These are phyloP conservation scores for Caerostris darwini DNA, from an alignment of 1,140 invertebrate species.

Conservation along the genomic window DNA sequence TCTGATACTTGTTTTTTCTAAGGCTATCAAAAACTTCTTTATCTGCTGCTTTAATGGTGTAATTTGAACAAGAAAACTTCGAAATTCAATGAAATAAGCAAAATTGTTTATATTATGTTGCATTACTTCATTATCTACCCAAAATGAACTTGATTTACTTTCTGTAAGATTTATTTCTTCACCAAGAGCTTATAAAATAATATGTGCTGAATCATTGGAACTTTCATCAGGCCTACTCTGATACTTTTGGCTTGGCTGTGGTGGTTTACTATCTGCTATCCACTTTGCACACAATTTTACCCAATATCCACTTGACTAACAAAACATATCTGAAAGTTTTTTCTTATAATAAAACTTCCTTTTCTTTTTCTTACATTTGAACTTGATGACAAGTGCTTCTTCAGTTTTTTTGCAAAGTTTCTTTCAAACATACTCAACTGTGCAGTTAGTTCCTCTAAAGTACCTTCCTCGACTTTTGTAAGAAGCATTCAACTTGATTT, in stretches of 20 bases:
- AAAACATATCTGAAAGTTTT: constrained; percentile 5
- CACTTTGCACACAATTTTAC: constrained; percentile 55
- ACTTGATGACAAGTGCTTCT: background rate
- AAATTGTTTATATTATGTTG: constrained; percentile 42
- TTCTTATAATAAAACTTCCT: background rate
- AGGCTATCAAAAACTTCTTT: constrained; percentile 18
- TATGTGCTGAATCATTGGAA: background rate
- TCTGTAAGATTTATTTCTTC: constrained; percentile 7
- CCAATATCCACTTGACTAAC: background rate
- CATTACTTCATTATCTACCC: constrained; percentile 31
- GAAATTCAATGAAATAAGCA: constrained; percentile 39
- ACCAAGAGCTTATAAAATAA: background rate
- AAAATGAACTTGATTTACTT: background rate
- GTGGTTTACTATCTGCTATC: constrained; percentile 51
- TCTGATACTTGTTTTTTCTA: constrained; percentile 41
- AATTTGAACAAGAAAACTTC: background rate
- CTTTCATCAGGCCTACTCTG: background rate
- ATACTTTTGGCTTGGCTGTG: background rate
- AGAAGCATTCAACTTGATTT: too few species aligned
- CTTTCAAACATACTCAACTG: too few species aligned
- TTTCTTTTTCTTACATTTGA: background rate
- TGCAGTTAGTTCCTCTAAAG: too few species aligned
- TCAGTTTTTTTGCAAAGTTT: too few species aligned
- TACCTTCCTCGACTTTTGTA: too few species aligned
- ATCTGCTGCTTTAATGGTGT: constrained; percentile 50